Evolutionary conservation across 1,140 invertebrate genomes (phyloP), one percentile per base, ranked within the genome.

Genomic region (Cydia strobilella): DNA sequence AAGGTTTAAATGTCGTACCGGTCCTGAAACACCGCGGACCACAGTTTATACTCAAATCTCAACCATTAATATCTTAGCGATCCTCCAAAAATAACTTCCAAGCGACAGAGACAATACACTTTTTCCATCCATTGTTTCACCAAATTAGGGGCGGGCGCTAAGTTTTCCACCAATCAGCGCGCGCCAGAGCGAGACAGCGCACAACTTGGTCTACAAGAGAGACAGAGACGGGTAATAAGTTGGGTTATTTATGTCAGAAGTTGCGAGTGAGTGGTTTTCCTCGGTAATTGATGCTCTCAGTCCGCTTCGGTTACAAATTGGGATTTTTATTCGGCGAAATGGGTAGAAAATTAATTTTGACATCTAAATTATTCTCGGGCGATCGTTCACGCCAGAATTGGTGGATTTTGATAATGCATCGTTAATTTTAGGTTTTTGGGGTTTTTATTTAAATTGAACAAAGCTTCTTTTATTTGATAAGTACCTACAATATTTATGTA

Each of bases 161-260:
- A 84, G 72, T 81, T 86, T 86, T 86, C 82, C 75, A 69, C 86
- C 84, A 85, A 87, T 86, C 76, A 72, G 75, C n/a, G n/a, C 20
- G 35, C 42, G 80, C 35, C 15, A n/a, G 84, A 86, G 76, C 35
- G 84, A 74, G 84, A 82, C 27, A 75, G 77, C 35, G 25, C 48
- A 54, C 63, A 72, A 73, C 73, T 80, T 78, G 69, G n/a, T 42
- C 73, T 51, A 31, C 69, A 51, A 71, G 62, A 75, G 76, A 79
- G 71, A 77, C 74, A 79, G 79, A 79, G 54, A 74, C 59, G 62
- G 59, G 39, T 39, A 74, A 74, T 75, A 69, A 69, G 27, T 69
- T 69, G 27, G 6, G 65, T 69, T 69, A 69, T 69, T 69, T 69
- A 69, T 69, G 65, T 69, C 65, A 69, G n/a, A 69, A 69, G 65